Base-by-base conservation (phyloP, 2,888 invertebrate genomes). In the Apoda limacodes region DNA sequence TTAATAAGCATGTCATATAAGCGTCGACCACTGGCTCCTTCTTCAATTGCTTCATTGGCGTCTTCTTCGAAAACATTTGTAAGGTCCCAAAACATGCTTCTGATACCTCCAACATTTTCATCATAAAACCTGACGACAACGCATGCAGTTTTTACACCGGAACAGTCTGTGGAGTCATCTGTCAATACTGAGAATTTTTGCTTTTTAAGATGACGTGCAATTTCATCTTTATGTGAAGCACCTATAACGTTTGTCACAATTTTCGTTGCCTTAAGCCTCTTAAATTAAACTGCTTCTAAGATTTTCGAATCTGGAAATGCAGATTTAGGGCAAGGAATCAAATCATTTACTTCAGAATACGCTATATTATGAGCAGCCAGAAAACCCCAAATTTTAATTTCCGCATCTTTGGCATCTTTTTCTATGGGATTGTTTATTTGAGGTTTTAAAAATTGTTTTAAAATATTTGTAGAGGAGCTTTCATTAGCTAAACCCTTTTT, bases 91-190 rank as follows among this genome's bases (percentile, higher is more conserved):
- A 35, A 35, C 14, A 13, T 20, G 21, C 35, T 35, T 13, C 6
- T 22, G 24, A 35, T 30, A 5, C 21, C 23, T 24, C 35, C 30
- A 24, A 20, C n/a, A 5, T 30, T 17, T 21, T 20, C 23, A 28
- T 35, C 23, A 12, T 35, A 35, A 20, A 28, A 35, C 21, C 30
- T 23, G 17, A 35, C 35, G 12, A 30, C 24, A 24, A 35, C 15
- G 22, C 30, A 35, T 21, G 28, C 28, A 13, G 30, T 27, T 13
- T 30, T 35, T 9, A 35, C 24, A 12, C 27, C 21, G 23, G 28
- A 23, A 27, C 20, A 19, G 25, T 35, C 30, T 11, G 34, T 34
- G n/a, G 22, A 28, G 11, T 35, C 30, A 24, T 35, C 35, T 5
- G 21, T 27, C 12, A 35, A 24, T 11, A 35, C 15, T 13, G 28